Base-by-base conservation (phyloP, 1,140 invertebrate species). In the Anoplolepis gracilipes region DNA sequence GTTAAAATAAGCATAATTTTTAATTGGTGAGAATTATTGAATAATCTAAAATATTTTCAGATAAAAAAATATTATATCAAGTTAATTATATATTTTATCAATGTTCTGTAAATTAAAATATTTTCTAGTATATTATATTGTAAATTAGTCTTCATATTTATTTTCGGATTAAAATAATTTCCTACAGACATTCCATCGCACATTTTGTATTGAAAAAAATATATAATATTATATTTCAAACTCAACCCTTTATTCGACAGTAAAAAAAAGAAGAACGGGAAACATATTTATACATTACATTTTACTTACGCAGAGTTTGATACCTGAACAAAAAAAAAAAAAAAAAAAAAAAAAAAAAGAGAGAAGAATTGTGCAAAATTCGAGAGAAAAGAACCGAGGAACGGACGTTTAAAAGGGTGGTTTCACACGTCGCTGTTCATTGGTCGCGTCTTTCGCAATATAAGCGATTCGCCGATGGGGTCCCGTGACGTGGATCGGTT, bases 391-490 rank as follows among this genome's bases (percentile, higher is more conserved):
- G 49, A 57, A 39, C n/a, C 49, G 30, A 62, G 46, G 53, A 49
- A 62, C 39, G 13, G 30, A 36, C 46, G 30, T 42, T 59, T 84
- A 57, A 87, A 77, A 69, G 36, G 39, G 65, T 81, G 33, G 70
- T 77, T 67, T 86, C 62, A 61, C 64, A 33, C 49, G 25, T 73
- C 69, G 69, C 30, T 33, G 61, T 62, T 65, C 33, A 84, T 84
- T 65, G 82, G 82, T 75, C 59, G 46, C 25, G 33, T 76, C 59
- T 62, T 59, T 76, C 59, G 53, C 79, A 70, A 36, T 64, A 82
- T 62, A 62, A 76, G 19, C 67, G 59, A 84, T 84, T 67, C 85
- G 42, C 49, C 76, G 76, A 79, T 77, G 33, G 78, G 65, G 39
- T 30, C 36, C 42, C 49, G 33, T 62, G 55, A 59, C 39, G 53